Evolutionary conservation across 2,113 vertebrate species (phyloP), one percentile per base, ranked within the genome.

Genomic region (Hirundichthys speculiger): DNA sequence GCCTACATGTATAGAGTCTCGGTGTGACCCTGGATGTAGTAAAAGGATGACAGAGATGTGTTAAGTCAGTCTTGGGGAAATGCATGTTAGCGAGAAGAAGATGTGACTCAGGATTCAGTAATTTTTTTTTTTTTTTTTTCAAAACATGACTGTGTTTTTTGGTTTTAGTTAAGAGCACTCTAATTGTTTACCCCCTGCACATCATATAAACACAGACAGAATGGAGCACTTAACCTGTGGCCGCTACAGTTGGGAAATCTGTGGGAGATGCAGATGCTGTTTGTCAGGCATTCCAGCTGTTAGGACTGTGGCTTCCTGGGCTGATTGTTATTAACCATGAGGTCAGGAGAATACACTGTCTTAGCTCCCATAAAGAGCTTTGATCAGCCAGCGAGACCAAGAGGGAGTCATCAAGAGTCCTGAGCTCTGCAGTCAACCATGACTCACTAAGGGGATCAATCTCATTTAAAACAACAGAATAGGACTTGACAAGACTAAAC

Each of bases 331-430:
- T 79, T 21, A 52, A 45, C 64, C 5, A 22, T 46, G 55, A 66
- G 53, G 78, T 77, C 64, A 66, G 68, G 55, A 41, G 63, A 75
- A 65, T 69, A 52, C 52, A 55, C 41, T 20, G 52, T 45, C 42
- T 50, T 66, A 67, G 67, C 48, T 42, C 13, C n/a, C 11, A 15
- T 46, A 49, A 11, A 45, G 67, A 27, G 22, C 87, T 87, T 86
- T 87, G 89, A 86, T 89, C 81, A 80, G 58, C 27, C 73, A 68
- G 1, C 43, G 46, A 80, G 73, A 79, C 62, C 62, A 71, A 63
- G 41, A 51, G 75, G 64, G 69, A 77, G 80, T 69, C 63, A 20
- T 27, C 42, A 67, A 30, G 54, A 63, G 24, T 62, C 69, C 46
- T 73, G 1, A 71, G 43, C 39, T 22, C 67, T 27, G n/a, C 59